Evolutionary conservation across 2,113 vertebrate genomes (phyloP).

Genomic region (Lutjanus erythropterus): DNA sequence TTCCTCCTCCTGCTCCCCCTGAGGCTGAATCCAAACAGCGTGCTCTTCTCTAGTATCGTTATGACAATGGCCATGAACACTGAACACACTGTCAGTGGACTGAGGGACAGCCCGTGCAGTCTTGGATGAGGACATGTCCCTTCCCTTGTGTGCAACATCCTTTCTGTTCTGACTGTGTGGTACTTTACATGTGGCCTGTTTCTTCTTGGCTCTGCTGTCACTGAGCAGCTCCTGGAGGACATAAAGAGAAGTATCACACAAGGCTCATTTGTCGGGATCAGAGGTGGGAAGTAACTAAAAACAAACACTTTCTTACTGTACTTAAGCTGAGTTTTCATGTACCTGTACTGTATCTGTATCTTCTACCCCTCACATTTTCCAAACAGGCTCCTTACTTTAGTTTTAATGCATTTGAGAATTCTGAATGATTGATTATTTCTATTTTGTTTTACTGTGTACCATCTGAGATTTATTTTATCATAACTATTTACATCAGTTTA

Average conservation of each 20-base stretch:
- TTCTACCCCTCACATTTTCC: too few species aligned
- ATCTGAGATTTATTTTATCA: too few species aligned
- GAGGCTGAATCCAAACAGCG: neutral
- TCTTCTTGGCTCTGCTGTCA: constrained; percentile 9
- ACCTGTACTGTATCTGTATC: too few species aligned
- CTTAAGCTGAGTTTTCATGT: too few species aligned
- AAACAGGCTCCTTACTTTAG: too few species aligned
- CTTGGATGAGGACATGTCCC: neutral
- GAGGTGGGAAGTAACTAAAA: too few species aligned
- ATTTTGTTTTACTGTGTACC: too few species aligned
- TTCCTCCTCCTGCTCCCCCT: neutral
- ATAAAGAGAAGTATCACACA: neutral
- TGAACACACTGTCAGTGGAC: neutral
- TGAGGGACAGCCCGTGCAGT: neutral
- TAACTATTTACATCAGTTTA: too few species aligned
- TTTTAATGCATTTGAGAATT: too few species aligned
- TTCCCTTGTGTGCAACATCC: neutral
- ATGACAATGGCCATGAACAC: neutral
- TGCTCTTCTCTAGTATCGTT: neutral
- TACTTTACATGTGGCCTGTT: neutral
- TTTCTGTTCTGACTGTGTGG: neutral
- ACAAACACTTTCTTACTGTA: too few species aligned
- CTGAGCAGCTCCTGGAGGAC: constrained; percentile 21
- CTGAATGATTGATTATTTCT: too few species aligned
- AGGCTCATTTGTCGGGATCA: neutral